Evolutionary conservation across 2,113 vertebrate species (phyloP).

Genomic region (Symphodus melops): DNA sequence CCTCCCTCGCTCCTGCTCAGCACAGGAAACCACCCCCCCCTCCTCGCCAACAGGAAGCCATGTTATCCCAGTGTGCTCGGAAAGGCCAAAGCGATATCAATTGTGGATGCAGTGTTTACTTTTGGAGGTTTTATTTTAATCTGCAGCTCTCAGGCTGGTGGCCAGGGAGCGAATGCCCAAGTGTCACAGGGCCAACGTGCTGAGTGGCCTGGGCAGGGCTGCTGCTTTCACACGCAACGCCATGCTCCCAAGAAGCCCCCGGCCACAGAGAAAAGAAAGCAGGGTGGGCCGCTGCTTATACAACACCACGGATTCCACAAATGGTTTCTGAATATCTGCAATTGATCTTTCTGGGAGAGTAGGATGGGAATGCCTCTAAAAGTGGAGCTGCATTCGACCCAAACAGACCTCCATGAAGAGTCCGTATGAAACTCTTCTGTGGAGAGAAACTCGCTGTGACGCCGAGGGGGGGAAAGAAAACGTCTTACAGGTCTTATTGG

Average conservation of each 20-base stretch:
- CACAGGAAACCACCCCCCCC: conserved; percentile 80
- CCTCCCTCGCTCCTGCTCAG: conserved; percentile 56
- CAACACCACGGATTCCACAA: conserved; percentile 65
- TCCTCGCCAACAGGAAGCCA: conserved; percentile 70
- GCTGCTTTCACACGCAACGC: conserved; percentile 82
- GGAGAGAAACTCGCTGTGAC: conserved; percentile 1
- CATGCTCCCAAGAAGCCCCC: conserved; percentile 60
- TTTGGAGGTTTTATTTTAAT: conserved; percentile 81
- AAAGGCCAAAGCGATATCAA: conserved; percentile 78
- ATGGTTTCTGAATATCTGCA: conserved; percentile 66
- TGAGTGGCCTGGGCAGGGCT: conserved; percentile 75
- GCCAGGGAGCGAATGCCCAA: conserved; percentile 76
- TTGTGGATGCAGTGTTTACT: conserved; percentile 84
- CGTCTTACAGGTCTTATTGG: no score
- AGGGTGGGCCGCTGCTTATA: conserved; percentile 57
- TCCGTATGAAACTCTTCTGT: conserved; percentile 31
- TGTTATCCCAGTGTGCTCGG: conserved; percentile 75
- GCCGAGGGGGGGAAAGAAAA: no score
- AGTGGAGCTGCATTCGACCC: conserved; percentile 11
- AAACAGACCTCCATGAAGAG: conserved; percentile 30
- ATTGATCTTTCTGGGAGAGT: conserved; percentile 74
- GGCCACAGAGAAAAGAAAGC: conserved; percentile 52
- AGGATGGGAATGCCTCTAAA: conserved; percentile 37
- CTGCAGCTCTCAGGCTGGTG: conserved; percentile 65
- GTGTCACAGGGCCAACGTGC: conserved; percentile 66